Conservation (phyloP, 2,888 invertebrate genomes). For the Tetanocera ferruginea region DNA sequence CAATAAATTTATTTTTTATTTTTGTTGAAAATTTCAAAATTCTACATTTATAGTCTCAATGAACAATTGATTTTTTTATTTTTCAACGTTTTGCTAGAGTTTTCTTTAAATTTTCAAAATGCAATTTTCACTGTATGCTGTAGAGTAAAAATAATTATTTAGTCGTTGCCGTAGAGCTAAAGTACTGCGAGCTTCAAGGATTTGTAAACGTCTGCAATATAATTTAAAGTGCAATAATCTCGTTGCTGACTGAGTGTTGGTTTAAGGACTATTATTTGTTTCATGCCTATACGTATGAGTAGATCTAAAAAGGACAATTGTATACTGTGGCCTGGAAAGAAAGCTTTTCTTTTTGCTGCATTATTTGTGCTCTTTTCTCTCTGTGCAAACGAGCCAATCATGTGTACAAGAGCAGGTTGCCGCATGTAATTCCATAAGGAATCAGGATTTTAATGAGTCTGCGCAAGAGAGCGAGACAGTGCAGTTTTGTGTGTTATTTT, state of each 20-base stretch:
- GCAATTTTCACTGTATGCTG: background rate
- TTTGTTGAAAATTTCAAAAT: constrained; percentile 14
- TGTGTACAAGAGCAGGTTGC: background rate
- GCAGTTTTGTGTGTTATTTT: background rate
- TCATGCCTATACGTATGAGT: background rate
- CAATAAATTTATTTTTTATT: constrained; percentile 1
- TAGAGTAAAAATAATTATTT: background rate
- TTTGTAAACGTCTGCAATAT: constrained; percentile 17
- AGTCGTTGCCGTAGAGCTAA: too few relatives aligned
- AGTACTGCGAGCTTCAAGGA: constrained; percentile 6
- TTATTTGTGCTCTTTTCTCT: background rate
- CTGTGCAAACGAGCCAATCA: background rate
- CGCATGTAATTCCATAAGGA: background rate
- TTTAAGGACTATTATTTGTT: background rate
- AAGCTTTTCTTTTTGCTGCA: constrained; percentile 13
- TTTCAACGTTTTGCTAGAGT: constrained; percentile 1
- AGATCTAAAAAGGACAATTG: constrained; percentile 20
- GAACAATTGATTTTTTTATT: constrained; percentile 30
- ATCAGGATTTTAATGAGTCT: background rate
- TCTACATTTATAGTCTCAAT: background rate
- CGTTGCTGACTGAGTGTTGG: background rate
- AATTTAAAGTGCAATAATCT: constrained; percentile 24
- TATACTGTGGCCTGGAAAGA: constrained; percentile 1
- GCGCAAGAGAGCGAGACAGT: background rate
- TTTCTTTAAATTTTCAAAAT: constrained; percentile 6